Evolutionary conservation across 1,140 invertebrate genomes (phyloP).

Genomic region (Holcopasites calliopsidis): DNA sequence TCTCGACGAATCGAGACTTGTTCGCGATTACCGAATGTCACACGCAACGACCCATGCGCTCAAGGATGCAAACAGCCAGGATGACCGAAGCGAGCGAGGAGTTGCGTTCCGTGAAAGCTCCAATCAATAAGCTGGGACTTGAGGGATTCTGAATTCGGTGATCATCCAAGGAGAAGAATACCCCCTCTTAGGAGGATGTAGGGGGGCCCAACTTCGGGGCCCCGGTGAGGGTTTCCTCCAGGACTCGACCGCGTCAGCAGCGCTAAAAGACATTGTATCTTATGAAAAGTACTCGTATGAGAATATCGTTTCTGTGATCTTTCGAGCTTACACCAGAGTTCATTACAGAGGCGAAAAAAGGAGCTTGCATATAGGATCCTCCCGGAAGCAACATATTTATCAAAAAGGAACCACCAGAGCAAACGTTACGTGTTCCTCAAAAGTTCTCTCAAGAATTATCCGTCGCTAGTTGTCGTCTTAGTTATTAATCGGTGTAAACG

Average conservation of each 20-base stretch:
- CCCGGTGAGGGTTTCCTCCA: constrained; percentile 49
- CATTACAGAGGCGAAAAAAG: too few species aligned
- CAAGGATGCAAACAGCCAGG: constrained; percentile 37
- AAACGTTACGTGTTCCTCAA: neutral
- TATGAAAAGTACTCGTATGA: neutral
- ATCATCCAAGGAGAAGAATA: constrained; percentile 24
- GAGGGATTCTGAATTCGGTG: constrained; percentile 47
- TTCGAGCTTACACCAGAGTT: neutral
- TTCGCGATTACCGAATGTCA: constrained; percentile 4
- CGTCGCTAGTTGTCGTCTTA: neutral
- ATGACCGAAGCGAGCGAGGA: constrained; percentile 41
- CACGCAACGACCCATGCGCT: neutral
- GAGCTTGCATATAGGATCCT: neutral
- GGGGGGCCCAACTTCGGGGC: constrained; percentile 49
- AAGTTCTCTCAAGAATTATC: neutral
- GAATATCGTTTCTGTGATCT: neutral
- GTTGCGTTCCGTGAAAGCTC: constrained; percentile 37
- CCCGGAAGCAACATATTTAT: neutral
- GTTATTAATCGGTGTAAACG: constrained; percentile 7
- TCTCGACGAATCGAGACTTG: neutral
- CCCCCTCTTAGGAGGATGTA: constrained; percentile 51
- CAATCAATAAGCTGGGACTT: constrained; percentile 51
- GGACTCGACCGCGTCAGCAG: too few species aligned
- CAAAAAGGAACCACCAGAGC: neutral
- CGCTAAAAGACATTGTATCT: too few species aligned